Base-by-base conservation (phyloP, 2,888 invertebrate species). In the Unio delphinus region DNA sequence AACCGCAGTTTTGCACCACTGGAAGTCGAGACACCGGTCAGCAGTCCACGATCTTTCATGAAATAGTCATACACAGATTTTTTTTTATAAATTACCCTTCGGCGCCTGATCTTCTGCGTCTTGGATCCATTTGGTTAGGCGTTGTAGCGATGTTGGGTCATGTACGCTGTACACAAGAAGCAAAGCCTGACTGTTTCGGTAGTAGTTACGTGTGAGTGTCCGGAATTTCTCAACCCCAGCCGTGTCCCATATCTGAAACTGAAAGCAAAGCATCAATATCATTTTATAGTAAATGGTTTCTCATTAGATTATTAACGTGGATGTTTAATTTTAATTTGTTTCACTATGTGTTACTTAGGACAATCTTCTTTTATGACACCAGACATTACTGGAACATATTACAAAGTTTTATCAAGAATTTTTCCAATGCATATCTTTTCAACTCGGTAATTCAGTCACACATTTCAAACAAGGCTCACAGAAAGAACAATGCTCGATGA, bases 161-260 rank as follows among this genome's bases (percentile, higher is more conserved):
- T 82, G 73, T 18, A 83, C 65, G 67, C 80, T 80, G 71, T 78
- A 85, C 55, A 82, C 74, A 8, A 85, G 70, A 11, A 85, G 65
- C 8, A 73, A 70, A 0, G 79, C 83, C 61, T 83, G 80, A 3
- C 81, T 73, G 69, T 80, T 82, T 18, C 84, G 75, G 75, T 81
- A 85, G 69, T 83, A 83, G 69, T 82, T 85, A n/a, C 79, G 62
- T 45, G 84, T 85, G 65, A 85, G 61, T 8, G 84, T 81, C 61
- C 80, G 73, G 65, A 76, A 83, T 65, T 80, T 71, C 69, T 85
- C 84, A 20, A 76, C 78, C 0, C 82, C 83, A 3, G 83, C 81
- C n/a, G 83, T 83, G 60, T 83, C 83, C 81, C 82, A 83, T 11
- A 83, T 59, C 26, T 70, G 71, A 26, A 83, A 56, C 83, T 83